These are phyloP conservation scores for Halichoeres trimaculatus DNA, from an alignment of 2,113 vertebrate species.

Conservation along the genomic window DNA sequence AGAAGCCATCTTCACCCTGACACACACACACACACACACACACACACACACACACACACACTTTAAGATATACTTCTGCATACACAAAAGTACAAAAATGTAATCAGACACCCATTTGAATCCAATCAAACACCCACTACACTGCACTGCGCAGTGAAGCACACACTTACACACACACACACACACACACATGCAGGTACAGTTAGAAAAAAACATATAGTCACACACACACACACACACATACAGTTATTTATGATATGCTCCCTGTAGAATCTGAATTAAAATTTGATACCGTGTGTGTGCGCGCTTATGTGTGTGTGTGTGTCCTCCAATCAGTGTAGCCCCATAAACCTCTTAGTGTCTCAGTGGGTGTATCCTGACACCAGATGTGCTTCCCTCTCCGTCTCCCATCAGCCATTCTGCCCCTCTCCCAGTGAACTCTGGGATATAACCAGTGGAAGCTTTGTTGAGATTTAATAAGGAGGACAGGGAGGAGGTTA, in stretches of 20 bases:
- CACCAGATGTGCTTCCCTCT: constrained; percentile 69
- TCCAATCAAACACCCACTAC: constrained; percentile 34
- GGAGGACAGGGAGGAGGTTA: constrained; percentile 59
- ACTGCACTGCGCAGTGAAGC: neutral
- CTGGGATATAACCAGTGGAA: constrained; percentile 52
- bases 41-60: neutral
- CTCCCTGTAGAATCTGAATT: constrained; percentile 38
- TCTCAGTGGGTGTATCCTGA: constrained; percentile 69
- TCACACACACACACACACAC: neutral
- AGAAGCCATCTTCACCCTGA: constrained; percentile 19
- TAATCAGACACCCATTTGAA: constrained; percentile 12
- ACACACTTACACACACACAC: no score
- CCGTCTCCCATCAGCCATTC: constrained; percentile 51
- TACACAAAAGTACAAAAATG: neutral
- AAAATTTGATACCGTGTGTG: constrained; percentile 23
- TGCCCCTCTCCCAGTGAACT: constrained; percentile 59
- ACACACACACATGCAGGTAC: constrained; percentile 17
- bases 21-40: constrained; percentile 15
- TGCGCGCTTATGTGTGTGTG: neutral
- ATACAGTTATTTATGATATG: constrained; percentile 49
- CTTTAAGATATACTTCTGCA: neutral
- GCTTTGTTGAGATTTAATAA: constrained; percentile 62
- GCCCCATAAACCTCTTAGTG: constrained; percentile 63
- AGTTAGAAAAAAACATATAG: neutral
- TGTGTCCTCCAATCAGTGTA: constrained; percentile 58